A percentile compares a stretch with the other conserved stretches of the same genome.
These are phyloP conservation scores for Oreochromis tanganicae DNA, from an alignment of 2,113 vertebrate species.

Conservation along the genomic window DNA sequence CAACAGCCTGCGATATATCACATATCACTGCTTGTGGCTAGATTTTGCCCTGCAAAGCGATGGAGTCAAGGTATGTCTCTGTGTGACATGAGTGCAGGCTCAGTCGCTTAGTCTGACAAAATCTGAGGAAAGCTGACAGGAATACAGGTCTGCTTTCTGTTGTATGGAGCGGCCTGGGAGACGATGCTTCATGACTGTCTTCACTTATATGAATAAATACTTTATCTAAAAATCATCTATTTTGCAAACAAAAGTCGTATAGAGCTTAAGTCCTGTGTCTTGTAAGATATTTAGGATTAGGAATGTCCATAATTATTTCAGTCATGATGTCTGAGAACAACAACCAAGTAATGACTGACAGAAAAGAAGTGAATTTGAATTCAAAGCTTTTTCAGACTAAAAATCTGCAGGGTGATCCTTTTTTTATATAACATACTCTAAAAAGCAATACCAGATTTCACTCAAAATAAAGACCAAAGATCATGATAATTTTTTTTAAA, in stretches of 20 bases:
- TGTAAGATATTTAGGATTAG: not conserved
- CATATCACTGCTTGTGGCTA: not conserved
- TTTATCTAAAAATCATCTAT: not conserved
- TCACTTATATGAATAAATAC: not conserved
- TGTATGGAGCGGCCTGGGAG: not conserved
- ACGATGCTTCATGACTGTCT: not conserved
- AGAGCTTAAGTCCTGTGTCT: not conserved
- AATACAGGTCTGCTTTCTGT: not conserved
- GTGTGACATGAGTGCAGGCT: not conserved
- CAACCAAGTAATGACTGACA: not conserved
- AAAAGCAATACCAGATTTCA: not conserved
- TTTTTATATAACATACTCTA: not conserved
- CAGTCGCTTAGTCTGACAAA: not conserved
- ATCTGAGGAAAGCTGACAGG: not conserved
- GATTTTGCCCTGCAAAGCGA: not conserved
- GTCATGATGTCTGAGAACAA: not conserved
- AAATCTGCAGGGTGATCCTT: not conserved
- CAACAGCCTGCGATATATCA: not conserved
- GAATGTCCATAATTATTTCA: accelerated
- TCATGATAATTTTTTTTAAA: not conserved
- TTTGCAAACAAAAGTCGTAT: not conserved
- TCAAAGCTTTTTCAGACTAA: not conserved
- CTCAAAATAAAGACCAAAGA: not conserved
- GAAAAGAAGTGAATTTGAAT: not conserved
- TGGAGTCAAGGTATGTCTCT: not conserved